phyloP scores from a whole-genome alignment of 2,113 vertebrate species.

The Carollia perspicillata region DNA sequence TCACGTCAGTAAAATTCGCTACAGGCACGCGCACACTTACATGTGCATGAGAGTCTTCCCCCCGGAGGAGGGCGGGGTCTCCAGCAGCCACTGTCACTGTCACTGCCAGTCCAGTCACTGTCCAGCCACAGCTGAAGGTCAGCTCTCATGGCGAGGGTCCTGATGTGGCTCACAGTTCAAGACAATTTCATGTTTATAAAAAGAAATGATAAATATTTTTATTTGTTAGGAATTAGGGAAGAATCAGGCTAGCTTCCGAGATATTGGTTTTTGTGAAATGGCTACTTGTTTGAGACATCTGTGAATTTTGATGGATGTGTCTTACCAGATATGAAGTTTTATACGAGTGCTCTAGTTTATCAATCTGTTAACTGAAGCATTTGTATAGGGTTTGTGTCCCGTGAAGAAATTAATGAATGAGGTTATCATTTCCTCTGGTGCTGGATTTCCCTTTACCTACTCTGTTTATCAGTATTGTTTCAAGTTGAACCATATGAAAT shows the following conservation, averaged over 20 bases:
- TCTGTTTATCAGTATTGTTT: neutral
- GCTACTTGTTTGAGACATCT: neutral
- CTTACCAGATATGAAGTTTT: constrained; percentile 45
- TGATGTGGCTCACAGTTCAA: neutral
- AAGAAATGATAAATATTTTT: neutral
- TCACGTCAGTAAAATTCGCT: neutral
- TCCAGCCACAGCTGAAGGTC: neutral
- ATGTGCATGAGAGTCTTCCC: neutral
- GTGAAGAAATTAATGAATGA: neutral
- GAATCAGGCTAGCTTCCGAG: neutral
- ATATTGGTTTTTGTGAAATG: constrained; percentile 37
- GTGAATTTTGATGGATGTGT: neutral
- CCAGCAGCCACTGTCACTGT: neutral
- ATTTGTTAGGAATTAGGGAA: neutral
- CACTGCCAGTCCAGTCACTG: neutral
- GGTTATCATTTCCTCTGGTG: neutral
- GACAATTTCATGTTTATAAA: neutral
- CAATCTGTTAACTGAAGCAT: neutral
- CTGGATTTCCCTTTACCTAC: neutral
- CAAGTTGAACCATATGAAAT: neutral
- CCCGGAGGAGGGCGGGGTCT: neutral
- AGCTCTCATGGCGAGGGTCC: neutral
- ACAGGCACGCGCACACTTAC: neutral
- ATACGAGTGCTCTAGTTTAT: neutral
- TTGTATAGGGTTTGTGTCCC: neutral